phyloP scores from a whole-genome alignment of 1,140 invertebrate genomes.

The Pseudomyrmex sp. region DNA sequence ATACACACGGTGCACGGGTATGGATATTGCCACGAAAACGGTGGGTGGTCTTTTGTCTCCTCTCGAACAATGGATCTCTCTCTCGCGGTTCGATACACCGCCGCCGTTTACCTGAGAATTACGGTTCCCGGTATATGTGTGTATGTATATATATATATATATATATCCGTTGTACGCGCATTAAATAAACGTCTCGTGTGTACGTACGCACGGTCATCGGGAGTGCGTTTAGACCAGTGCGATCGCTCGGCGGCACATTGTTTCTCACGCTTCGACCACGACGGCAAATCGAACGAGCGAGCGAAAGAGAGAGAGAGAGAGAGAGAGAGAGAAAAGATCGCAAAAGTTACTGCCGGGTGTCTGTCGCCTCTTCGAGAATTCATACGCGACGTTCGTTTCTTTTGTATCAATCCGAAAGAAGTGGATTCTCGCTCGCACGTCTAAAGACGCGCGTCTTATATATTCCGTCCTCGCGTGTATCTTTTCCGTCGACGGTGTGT shows the following conservation, averaged over 20 bases:
- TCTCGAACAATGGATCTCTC: constrained; percentile 45
- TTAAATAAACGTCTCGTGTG: constrained; percentile 16
- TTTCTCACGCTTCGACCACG: constrained; percentile 46
- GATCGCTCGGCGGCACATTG: constrained; percentile 1
- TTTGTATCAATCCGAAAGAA: too few relatives aligned
- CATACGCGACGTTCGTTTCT: too few relatives aligned
- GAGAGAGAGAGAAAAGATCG: too few relatives aligned
- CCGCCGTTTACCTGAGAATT: constrained; percentile 42
- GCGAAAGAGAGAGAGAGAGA: neutral
- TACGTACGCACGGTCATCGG: constrained; percentile 1
- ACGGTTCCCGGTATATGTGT: neutral
- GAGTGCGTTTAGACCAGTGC: constrained; percentile 29
- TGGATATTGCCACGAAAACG: constrained; percentile 37
- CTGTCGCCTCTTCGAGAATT: too few relatives aligned
- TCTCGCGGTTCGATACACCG: neutral
- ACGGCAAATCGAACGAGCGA: neutral
- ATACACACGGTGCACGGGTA: neutral
- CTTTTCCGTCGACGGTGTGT: too few relatives aligned
- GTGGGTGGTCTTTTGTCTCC: constrained; percentile 47
- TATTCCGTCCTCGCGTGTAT: too few relatives aligned
- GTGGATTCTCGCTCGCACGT: too few relatives aligned
- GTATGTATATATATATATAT: too few relatives aligned
- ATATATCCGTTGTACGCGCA: neutral
- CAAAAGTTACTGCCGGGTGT: too few relatives aligned
- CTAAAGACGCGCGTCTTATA: too few relatives aligned